Evolutionary conservation across 2,888 invertebrate genomes (phyloP).

Genomic region (Octodonta nipae): DNA sequence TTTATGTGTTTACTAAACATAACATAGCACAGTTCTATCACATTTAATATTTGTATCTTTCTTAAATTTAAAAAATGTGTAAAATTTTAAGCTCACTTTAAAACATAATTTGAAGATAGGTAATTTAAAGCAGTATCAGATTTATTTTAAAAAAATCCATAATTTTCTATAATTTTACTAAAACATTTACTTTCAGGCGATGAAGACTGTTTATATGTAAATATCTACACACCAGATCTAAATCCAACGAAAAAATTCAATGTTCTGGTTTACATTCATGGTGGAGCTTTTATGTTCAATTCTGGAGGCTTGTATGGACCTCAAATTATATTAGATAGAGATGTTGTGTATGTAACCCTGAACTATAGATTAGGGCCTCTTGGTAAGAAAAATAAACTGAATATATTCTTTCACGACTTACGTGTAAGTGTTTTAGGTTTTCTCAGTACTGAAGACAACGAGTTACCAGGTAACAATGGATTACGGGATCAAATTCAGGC

Average conservation of each 20-base stretch:
- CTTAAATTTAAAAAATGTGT: too few relatives aligned
- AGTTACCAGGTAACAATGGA: conserved; percentile 58
- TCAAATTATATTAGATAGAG: conserved; percentile 46
- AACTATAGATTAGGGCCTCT: conserved; percentile 61
- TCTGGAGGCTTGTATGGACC: conserved; percentile 42
- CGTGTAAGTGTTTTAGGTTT: conserved; percentile 52
- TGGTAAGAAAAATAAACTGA: conserved; percentile 36
- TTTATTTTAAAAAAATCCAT: too few relatives aligned
- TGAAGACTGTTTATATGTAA: conserved; percentile 56
- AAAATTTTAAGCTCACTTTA: too few relatives aligned
- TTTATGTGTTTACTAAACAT: too few relatives aligned
- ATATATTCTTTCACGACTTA: too few relatives aligned
- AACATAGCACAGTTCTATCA: too few relatives aligned
- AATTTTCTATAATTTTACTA: too few relatives aligned
- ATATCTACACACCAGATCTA: conserved; percentile 45
- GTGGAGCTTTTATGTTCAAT: conserved; percentile 58
- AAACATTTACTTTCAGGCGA: conserved; percentile 45
- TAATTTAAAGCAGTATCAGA: too few relatives aligned
- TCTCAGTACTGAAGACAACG: conserved; percentile 56
- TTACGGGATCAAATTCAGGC: conserved; percentile 61
- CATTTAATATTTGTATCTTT: too few relatives aligned
- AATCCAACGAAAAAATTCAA: conserved; percentile 38
- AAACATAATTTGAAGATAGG: too few relatives aligned
- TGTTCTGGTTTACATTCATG: conserved; percentile 53
- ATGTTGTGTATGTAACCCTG: conserved; percentile 53